Base-by-base conservation (phyloP, 2,888 invertebrate genomes). In the Bruchidius siliquastri region DNA sequence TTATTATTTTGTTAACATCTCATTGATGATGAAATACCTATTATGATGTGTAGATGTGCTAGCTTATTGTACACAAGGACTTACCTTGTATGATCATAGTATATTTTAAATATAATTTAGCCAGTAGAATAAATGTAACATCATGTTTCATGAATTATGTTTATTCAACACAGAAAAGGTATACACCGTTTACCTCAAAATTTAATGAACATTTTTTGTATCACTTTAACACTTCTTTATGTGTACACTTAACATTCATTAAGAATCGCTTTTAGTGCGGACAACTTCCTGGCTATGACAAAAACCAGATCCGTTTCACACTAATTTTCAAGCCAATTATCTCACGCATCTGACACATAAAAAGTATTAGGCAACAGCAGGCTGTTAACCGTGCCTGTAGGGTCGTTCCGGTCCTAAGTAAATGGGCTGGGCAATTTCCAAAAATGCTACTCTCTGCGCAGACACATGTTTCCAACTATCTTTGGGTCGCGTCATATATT, bases 381-480 rank as follows among this genome's bases (percentile, higher is more conserved):
- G 30, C 30, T 30, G 30, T 30, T 30, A 30, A 30, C 30, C 8
- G 30, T 30, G 30, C 8, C 8, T 30, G 30, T 30, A 30, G 30
- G 77, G 74, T 69, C 26, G 70, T 75, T 72, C 72, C 22, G 73
- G 70, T 22, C 68, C 68, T 68, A 77, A 73, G 72, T 77, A 79
- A 79, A 79, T 79, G 79, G 78, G 71, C 74, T 73, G 73, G 72
- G 75, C 76, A 79, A 76, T 78, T 75, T 74, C 77, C 73, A 73
- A 76, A 78, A 78, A 75, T 76, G 79, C 78, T 77, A 77, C 18
- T 49, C 49, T 49, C 18, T 1, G 49, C 49, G 72, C 72, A 72
- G 78, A 80, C 81, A 81, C 76, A 78, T 81, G 81, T 81, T 79
- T 76, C 73, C 70, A 75, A 76, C 79, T 75, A 80, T 78, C 81